A percentile compares a stretch with the other conserved stretches of the same genome.
phyloP scores from a whole-genome alignment of 2,888 invertebrate species.

The Theodoxus fluviatilis region DNA sequence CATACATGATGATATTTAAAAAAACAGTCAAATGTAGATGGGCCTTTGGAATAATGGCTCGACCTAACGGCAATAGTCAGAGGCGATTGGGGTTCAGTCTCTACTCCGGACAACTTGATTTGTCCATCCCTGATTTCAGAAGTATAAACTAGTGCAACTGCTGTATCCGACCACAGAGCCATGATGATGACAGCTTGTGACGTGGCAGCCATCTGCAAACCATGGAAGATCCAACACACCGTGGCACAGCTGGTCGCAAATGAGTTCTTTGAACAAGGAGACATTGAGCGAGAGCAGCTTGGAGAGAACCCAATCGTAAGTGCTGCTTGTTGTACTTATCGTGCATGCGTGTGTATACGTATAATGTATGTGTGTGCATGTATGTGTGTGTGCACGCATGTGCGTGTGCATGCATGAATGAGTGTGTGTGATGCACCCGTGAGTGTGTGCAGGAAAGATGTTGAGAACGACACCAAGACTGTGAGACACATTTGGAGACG shows the following conservation, averaged over 20 bases:
- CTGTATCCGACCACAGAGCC: too few relatives aligned
- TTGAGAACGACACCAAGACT: neutral
- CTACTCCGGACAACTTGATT: too few relatives aligned
- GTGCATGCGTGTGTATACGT: neutral
- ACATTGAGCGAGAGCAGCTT: conserved; percentile 61
- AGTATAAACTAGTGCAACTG: too few relatives aligned
- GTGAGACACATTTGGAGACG: neutral
- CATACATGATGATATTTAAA: too few relatives aligned
- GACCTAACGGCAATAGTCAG: too few relatives aligned
- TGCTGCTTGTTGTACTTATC: neutral
- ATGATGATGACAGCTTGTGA: conserved; percentile 67
- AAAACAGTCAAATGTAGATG: too few relatives aligned
- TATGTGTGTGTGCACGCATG: neutral
- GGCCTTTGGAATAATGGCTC: too few relatives aligned
- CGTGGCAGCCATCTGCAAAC: conserved; percentile 64
- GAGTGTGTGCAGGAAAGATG: neutral
- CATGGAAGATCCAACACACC: conserved; percentile 62
- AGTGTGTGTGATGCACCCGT: too few relatives aligned
- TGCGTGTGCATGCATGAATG: too few relatives aligned
- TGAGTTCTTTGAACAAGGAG: conserved; percentile 65
- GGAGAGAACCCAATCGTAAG: conserved; percentile 63
- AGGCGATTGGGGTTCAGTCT: too few relatives aligned
- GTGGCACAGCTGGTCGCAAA: conserved; percentile 65
- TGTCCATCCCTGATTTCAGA: too few relatives aligned
- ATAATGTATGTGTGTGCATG: neutral